Evolutionary conservation across 2,113 vertebrate genomes (phyloP).

Genomic region (Trematomus loennbergii): DNA sequence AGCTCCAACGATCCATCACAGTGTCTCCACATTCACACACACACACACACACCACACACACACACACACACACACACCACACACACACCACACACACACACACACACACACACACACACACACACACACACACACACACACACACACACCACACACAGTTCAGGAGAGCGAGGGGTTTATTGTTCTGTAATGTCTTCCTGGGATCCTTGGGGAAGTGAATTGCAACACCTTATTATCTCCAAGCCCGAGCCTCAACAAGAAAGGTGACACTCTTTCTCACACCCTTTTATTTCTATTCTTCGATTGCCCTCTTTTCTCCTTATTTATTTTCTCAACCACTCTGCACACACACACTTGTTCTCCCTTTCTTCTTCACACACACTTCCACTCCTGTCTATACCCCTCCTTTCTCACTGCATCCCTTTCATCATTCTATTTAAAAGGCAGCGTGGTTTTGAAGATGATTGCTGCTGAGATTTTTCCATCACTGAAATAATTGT

Average conservation of each 20-base stretch:
- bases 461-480: slow-evolving; percentile 42
- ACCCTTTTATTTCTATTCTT: slow-evolving; percentile 37
- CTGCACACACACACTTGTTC: neutral
- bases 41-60: too few relatives aligned
- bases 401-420: neutral
- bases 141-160: too few relatives aligned
- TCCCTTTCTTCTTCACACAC: neutral
- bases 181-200: slow-evolving; percentile 58
- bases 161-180: slow-evolving; percentile 11
- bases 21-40: too few relatives aligned
- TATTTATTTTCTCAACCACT: slow-evolving; percentile 35
- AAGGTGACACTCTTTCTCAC: slow-evolving; percentile 39
- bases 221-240: slow-evolving; percentile 71
- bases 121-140: too few relatives aligned
- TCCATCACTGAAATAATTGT: slow-evolving; percentile 40
- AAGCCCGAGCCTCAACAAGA: slow-evolving; percentile 38
- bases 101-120: too few relatives aligned
- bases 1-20: too few relatives aligned
- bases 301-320: slow-evolving; percentile 3
- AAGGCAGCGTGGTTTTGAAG: slow-evolving; percentile 21
- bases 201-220: slow-evolving; percentile 58
- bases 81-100: too few relatives aligned
- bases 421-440: slow-evolving; percentile 52
- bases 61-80: too few relatives aligned
- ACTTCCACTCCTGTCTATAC: neutral